Percentiles rank a stretch among this genome's conserved stretches.
Conservation (phyloP, 1,140 invertebrate genomes). For the Brachionus sp. region DNA sequence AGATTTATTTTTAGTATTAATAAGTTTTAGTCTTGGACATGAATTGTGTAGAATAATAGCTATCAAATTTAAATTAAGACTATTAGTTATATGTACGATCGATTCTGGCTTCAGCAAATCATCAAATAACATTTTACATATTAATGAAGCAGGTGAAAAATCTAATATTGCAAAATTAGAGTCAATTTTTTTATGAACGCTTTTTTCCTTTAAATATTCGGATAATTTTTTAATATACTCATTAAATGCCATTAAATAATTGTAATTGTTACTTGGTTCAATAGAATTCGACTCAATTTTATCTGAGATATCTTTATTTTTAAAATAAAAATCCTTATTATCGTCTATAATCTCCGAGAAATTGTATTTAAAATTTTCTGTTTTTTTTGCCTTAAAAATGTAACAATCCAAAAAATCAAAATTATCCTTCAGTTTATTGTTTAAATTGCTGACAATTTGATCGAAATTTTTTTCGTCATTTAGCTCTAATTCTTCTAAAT, state of each 20-base stretch:
- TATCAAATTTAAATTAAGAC: conserved; percentile 56
- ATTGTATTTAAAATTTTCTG: background rate
- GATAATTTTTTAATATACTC: background rate
- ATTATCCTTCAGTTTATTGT: background rate
- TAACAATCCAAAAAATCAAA: background rate
- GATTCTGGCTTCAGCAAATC: background rate
- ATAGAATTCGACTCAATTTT: background rate
- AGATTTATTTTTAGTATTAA: conserved; percentile 49
- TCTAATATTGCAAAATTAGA: background rate
- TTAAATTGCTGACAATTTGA: background rate
- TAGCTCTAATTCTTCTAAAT: background rate
- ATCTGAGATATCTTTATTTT: background rate
- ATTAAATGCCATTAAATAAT: conserved; percentile 34
- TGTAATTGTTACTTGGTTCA: background rate
- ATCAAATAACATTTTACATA: conserved; percentile 34
- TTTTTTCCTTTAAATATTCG: conserved; percentile 29
- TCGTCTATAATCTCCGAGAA: background rate
- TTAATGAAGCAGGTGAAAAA: background rate
- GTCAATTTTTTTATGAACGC: background rate
- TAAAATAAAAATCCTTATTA: background rate
- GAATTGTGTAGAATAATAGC: conserved; percentile 58
- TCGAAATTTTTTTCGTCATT: background rate
- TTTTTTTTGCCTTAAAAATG: background rate
- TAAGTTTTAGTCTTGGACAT: conserved; percentile 51
- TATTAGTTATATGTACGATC: conserved; percentile 53